A percentile compares a stretch with the other conserved stretches of the same genome.
These are phyloP conservation scores for Morelia viridis DNA, from an alignment of 2,797 vertebrate genomes.

Conservation along the genomic window DNA sequence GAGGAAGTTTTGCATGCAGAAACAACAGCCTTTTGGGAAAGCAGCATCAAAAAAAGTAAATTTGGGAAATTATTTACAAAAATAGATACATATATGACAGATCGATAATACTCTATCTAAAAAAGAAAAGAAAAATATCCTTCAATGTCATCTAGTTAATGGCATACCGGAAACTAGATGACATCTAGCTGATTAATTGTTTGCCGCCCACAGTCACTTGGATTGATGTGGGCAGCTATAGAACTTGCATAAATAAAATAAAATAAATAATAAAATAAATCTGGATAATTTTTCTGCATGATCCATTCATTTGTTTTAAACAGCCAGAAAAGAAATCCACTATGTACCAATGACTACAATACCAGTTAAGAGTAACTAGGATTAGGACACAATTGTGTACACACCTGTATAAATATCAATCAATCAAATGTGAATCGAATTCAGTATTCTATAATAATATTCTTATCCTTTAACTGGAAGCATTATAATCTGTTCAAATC, in stretches of 20 bases:
- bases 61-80: background rate
- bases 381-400: background rate
- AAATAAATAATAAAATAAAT: too few species aligned
- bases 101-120: background rate
- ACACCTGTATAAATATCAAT: background rate
- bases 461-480: background rate
- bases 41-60: background rate
- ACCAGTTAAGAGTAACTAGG: background rate
- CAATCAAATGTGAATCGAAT: background rate
- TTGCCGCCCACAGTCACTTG: too few species aligned
- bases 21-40: background rate
- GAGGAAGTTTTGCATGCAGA: background rate
- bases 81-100: background rate
- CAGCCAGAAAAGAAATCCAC: background rate
- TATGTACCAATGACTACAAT: background rate
- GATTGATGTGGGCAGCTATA: too few species aligned
- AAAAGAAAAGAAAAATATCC: background rate
- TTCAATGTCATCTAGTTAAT: background rate
- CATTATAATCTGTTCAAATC: background rate
- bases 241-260: too few species aligned
- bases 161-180: background rate
- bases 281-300: accelerated
- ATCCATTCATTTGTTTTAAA: accelerated
- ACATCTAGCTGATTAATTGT: background rate
- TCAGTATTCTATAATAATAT: background rate